Conservation (phyloP, 2,113 vertebrate species). For the Ondatra zibethicus region DNA sequence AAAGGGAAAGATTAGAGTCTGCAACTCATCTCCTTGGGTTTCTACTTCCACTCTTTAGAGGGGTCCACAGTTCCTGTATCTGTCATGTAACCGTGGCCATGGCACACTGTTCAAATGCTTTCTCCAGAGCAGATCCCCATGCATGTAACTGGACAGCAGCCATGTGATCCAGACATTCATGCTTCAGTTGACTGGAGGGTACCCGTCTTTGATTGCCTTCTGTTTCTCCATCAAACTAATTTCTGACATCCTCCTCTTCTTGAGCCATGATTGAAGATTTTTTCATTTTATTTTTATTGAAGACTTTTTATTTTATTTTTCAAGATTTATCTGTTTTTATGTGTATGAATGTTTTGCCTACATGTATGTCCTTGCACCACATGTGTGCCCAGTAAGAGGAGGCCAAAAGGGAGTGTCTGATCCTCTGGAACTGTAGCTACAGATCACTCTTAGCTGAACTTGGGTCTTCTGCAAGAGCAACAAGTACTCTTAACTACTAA, state of each 20-base stretch:
- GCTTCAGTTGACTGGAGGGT: too few relatives aligned
- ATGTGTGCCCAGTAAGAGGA: not conserved
- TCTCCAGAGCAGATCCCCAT: too few relatives aligned
- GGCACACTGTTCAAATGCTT: too few relatives aligned
- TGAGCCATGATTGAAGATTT: too few relatives aligned
- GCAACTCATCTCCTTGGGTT: not conserved
- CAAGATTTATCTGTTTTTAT: not conserved
- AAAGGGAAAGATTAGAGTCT: not conserved
- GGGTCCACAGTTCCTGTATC: too few relatives aligned
- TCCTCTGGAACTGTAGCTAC: not conserved
- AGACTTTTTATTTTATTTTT: not conserved
- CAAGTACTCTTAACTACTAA: not conserved
- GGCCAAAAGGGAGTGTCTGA: not conserved
- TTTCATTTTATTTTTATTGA: not conserved
- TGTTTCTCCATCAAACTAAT: too few relatives aligned
- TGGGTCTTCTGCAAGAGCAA: not conserved
- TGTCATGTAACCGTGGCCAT: too few relatives aligned
- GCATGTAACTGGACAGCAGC: too few relatives aligned
- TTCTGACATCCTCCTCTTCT: too few relatives aligned
- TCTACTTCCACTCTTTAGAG: too few relatives aligned
- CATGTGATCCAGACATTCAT: too few relatives aligned
- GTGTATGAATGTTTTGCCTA: not conserved
- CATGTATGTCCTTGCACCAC: not conserved
- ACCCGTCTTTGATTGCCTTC: too few relatives aligned
- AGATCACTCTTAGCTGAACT: not conserved